Evolutionary conservation across 2,797 vertebrate genomes (phyloP).

Genomic region (Cetoscarus ocellatus): DNA sequence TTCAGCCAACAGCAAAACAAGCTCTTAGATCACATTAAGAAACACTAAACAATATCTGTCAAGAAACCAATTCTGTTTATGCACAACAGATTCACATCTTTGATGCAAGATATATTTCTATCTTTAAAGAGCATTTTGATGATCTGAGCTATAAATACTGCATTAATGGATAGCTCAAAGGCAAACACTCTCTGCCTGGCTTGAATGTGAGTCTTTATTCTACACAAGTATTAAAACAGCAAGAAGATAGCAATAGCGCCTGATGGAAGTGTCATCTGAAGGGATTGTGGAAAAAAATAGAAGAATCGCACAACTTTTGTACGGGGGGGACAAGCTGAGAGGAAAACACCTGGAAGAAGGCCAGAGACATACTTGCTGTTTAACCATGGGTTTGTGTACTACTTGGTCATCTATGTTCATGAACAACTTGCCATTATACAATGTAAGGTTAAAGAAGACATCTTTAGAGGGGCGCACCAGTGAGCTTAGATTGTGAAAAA

Average conservation of each 20-base stretch:
- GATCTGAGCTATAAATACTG: conserved; percentile 57
- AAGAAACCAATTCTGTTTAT: conserved; percentile 27
- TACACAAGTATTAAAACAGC: conserved; percentile 31
- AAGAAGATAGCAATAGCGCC: conserved; percentile 44
- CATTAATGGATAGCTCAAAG: conserved; percentile 56
- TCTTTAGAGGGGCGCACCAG: too few relatives aligned
- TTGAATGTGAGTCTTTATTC: conserved; percentile 53
- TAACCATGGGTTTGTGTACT: too few relatives aligned
- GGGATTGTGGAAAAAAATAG: conserved; percentile 57
- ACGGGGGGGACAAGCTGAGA: conserved; percentile 40
- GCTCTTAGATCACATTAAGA: conserved; percentile 39
- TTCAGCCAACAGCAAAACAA: conserved; percentile 18
- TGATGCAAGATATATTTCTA: conserved; percentile 41
- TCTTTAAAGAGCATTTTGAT: conserved; percentile 46
- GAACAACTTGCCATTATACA: too few relatives aligned
- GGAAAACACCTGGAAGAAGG: conserved; percentile 36
- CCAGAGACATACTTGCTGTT: too few relatives aligned
- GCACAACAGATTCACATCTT: conserved; percentile 28
- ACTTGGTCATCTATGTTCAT: too few relatives aligned
- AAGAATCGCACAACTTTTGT: conserved; percentile 57
- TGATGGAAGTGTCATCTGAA: conserved; percentile 64
- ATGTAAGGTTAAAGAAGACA: too few relatives aligned
- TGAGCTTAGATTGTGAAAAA: too few relatives aligned
- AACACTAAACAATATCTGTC: conserved; percentile 39
- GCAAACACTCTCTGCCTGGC: conserved; percentile 36